Evolutionary conservation across 2,797 vertebrate species (phyloP), one percentile per base, ranked within the genome.

Genomic region (Podarcis siculus): DNA sequence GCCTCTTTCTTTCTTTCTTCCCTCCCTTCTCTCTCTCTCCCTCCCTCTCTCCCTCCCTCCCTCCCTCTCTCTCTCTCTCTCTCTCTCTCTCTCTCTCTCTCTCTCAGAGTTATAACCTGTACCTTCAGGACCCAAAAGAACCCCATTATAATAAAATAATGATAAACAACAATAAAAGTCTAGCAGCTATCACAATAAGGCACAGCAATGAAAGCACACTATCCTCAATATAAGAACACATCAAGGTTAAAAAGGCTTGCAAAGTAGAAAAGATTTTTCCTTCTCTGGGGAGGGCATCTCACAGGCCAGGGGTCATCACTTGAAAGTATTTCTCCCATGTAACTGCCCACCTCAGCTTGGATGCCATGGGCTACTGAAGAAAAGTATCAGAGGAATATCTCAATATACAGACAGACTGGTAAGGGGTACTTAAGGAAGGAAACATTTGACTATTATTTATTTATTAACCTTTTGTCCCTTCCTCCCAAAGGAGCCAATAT

Each of bases 1-100:
- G 9, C 32, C 32, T n/a, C 7, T 49, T 13, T 1, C 12, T 49
- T 49, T 1, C 45, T 49, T 13, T 1, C 45, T 3, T 49, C 0
- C 45, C 1, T 49, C 0, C 49, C 3, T 2, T 49, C 49, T 49
- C 3, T 13, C 49, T 3, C 3, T 49, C 10, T 12, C 6, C 7
- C 39, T 42, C 7, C 8, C 39, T 39, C 37, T 37, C n/a, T 37
- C 37, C 37, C 37, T 2, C 6, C 42, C 39, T 39, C 39, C 39
- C 39, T 39, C 1, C 1, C 45, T 42, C 9, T 49, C 42, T 49
- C 45, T 45, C 45, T 49, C 49, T 15, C 49, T 49, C 45, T 49
- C 45, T 49, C 49, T 49, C 45, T 49, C 27, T 32, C 66, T 78
- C 32, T 39, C 7, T 80, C 12, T 80, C 37, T 71, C 45, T 71